Evolutionary conservation across 2,888 invertebrate species (phyloP).

Genomic region (Caenorhabditis sp.): DNA sequence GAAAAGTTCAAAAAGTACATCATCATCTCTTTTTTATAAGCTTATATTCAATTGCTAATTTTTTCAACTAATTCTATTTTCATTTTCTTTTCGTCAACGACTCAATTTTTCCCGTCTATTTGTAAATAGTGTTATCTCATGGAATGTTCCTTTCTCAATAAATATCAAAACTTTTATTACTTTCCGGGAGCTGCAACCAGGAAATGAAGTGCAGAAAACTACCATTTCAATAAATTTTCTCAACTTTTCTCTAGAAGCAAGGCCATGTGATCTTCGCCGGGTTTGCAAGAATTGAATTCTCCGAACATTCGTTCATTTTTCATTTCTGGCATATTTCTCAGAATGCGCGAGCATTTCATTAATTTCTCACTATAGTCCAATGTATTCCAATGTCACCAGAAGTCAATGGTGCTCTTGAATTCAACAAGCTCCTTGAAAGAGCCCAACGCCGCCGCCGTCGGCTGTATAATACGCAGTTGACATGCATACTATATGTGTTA

Average conservation of each 20-base stretch:
- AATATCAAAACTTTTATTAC: too few relatives aligned
- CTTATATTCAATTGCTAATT: not conserved
- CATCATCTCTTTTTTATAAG: not conserved
- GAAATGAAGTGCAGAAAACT: too few relatives aligned
- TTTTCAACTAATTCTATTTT: constrained; percentile 4
- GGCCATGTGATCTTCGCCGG: too few relatives aligned
- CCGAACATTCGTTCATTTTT: too few relatives aligned
- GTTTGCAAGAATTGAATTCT: not conserved
- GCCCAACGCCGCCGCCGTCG: not conserved
- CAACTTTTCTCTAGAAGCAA: not conserved
- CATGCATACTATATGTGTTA: constrained; percentile 58
- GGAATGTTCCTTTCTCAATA: not conserved
- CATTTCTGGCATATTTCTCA: too few relatives aligned
- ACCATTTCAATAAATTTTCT: not conserved
- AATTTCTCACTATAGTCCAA: not conserved
- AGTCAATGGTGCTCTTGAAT: constrained; percentile 3
- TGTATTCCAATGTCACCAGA: not conserved
- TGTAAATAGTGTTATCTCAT: constrained; percentile 42
- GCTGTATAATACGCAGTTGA: constrained; percentile 43
- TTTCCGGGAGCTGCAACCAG: too few relatives aligned
- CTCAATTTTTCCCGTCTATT: constrained; percentile 7
- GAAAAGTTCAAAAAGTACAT: not conserved
- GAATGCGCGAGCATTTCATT: not conserved
- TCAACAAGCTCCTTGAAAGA: constrained; percentile 3
- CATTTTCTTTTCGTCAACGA: not conserved